phyloP scores from a whole-genome alignment of 2,888 invertebrate species.

The Orthosia incerta region DNA sequence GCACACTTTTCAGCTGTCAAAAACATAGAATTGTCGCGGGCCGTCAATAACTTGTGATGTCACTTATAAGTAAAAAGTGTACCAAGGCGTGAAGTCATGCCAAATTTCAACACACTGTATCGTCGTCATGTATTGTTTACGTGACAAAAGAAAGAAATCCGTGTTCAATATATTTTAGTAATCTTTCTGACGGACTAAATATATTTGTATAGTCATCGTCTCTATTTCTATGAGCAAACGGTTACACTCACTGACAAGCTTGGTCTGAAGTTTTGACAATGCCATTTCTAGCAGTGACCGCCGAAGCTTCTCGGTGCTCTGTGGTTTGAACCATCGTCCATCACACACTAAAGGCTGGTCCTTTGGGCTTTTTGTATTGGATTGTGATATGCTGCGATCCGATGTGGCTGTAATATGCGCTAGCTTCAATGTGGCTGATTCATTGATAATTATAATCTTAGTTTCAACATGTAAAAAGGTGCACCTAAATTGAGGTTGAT shows the following conservation, averaged over 20 bases:
- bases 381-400: not conserved
- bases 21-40: not conserved
- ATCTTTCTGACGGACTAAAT: too few relatives aligned
- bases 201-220: too few relatives aligned
- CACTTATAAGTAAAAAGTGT: too few relatives aligned
- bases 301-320: not conserved
- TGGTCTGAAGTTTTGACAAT: not conserved
- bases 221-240: not conserved
- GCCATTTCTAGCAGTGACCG: not conserved
- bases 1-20: not conserved
- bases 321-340: not conserved
- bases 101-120: too few relatives aligned
- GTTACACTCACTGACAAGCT: not conserved
- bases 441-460: conserved; percentile 21
- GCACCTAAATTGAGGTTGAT: not conserved
- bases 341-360: not conserved
- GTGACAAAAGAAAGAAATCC: too few relatives aligned
- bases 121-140: too few relatives aligned
- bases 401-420: not conserved
- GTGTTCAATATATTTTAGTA: too few relatives aligned
- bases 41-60: too few relatives aligned
- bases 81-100: too few relatives aligned
- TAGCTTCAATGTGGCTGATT: not conserved
- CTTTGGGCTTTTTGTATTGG: not conserved
- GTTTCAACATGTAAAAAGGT: conserved; percentile 1